Evolutionary conservation across 2,888 invertebrate species (phyloP), one percentile per base, ranked within the genome.

Genomic region (Steinernema scapterisci): DNA sequence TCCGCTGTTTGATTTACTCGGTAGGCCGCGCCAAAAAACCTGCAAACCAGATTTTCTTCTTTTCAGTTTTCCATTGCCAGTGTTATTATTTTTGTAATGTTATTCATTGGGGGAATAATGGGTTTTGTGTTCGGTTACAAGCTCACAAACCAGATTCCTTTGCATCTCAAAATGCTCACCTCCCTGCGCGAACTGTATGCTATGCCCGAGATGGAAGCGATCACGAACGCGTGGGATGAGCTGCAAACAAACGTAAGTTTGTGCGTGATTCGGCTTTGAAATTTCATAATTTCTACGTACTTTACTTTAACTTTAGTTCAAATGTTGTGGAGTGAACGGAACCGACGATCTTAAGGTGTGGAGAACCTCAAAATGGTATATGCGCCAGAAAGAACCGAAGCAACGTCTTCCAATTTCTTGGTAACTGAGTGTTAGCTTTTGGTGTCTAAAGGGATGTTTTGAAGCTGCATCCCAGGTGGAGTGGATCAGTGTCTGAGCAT

Each of bases 341-440:
- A 85, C 85, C 0, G 83, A 84, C 44, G 82, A 87, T 73, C 82
- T 78, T 21, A 75, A 76, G n/a, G 78, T 87, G 27, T 87, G 87
- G 87, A 74, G 83, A 27, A 85, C 84, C 13, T 84, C 86, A 21
- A 87, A 87, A 70, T 87, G 87, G 87, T 84, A 85, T 73, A 86
- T 86, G 86, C 86, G 85, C 76, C 81, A 84, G 72, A 79, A 75
- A 75, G 75, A 71, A 31, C 80, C 76, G 1, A 80, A 76, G 16
- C 19, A 48, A 23, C 51, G 72, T 11, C 56, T 80, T 9, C 80
- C 80, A 3, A 52, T 73, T 11, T 80, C 80, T 1, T 80, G 80
- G 80, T 80, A 45, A 71, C 13, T 16, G 13, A 70, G 11, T 6
- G 21, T 23, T 71, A 19, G 16, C 56, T 3, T 45, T 71, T 19